Conservation (phyloP, 2,888 invertebrate genomes). For the Macrophya alboannulata region DNA sequence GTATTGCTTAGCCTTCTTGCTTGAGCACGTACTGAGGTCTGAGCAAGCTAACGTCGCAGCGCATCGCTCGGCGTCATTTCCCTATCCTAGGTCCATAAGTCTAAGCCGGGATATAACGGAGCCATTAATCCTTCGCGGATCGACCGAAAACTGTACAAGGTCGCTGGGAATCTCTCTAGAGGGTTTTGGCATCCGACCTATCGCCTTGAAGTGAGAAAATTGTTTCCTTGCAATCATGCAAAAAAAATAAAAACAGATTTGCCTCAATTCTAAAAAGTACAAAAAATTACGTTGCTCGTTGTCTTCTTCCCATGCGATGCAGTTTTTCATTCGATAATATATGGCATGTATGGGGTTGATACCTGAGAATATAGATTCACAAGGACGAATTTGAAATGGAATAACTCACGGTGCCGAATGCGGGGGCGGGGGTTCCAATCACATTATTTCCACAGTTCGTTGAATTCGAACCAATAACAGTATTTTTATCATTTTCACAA, state of each 20-base stretch:
- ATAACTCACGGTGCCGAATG: neutral
- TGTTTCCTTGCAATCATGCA: neutral
- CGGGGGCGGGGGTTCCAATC: neutral
- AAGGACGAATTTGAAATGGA: conserved; percentile 1
- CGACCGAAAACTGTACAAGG: conserved; percentile 34
- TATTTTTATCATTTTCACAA: neutral
- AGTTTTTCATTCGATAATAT: neutral
- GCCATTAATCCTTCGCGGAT: conserved; percentile 34
- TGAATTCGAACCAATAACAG: conserved; percentile 14
- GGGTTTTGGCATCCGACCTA: neutral
- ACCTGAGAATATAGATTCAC: conserved; percentile 12
- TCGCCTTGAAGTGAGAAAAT: neutral
- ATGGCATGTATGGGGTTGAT: neutral
- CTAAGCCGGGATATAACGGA: conserved; percentile 39
- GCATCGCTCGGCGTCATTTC: conserved; percentile 30
- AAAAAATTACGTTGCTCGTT: neutral
- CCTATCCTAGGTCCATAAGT: conserved; percentile 43
- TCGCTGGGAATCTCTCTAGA: neutral
- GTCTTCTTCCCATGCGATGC: neutral
- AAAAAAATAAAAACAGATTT: neutral
- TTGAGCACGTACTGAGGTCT: conserved; percentile 22
- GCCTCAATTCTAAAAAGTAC: neutral
- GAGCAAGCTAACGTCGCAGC: conserved; percentile 30
- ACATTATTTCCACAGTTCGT: conserved; percentile 31
- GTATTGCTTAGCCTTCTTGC: neutral